Percentiles rank a stretch among this genome's conserved stretches.
These are phyloP conservation scores for Monomorium pharaonis DNA, from an alignment of 1,140 invertebrate species.

Conservation along the genomic window DNA sequence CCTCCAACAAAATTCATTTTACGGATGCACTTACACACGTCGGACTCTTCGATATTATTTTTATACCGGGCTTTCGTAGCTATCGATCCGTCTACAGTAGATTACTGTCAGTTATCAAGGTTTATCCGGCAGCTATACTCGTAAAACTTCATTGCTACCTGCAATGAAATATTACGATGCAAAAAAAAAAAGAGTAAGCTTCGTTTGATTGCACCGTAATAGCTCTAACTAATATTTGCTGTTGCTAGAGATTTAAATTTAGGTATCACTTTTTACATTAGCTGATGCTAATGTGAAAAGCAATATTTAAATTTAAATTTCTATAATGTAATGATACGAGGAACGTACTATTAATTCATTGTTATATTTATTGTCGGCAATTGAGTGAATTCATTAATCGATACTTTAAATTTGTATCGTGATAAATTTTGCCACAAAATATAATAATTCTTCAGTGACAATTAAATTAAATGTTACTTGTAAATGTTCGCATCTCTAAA, in stretches of 20 bases:
- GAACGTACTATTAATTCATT: background rate
- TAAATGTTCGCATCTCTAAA: background rate
- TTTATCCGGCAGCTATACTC: slow-evolving; percentile 53
- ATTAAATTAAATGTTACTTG: background rate
- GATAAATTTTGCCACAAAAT: background rate
- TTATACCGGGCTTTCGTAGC: slow-evolving; percentile 58
- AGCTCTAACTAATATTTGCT: slow-evolving; percentile 3
- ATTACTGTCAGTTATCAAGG: slow-evolving; percentile 63
- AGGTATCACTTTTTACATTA: no score
- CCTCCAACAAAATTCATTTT: slow-evolving; percentile 71
- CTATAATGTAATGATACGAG: background rate
- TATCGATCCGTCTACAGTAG: slow-evolving; percentile 50
- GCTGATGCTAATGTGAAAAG: background rate
- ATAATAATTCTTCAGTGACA: background rate
- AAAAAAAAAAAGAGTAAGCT: slow-evolving; percentile 42
- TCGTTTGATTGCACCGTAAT: slow-evolving; percentile 20
- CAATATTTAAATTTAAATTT: background rate
- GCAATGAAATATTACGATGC: slow-evolving; percentile 44
- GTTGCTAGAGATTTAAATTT: no score
- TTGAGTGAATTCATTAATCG: slow-evolving; percentile 2
- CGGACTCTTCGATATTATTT: slow-evolving; percentile 69
- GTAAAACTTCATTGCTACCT: slow-evolving; percentile 29
- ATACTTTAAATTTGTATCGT: background rate
- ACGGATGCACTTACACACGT: slow-evolving; percentile 59
- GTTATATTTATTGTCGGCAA: background rate